Base-by-base conservation (phyloP, 92 coral and sea anemone species). In the Muricea muricata region DNA sequence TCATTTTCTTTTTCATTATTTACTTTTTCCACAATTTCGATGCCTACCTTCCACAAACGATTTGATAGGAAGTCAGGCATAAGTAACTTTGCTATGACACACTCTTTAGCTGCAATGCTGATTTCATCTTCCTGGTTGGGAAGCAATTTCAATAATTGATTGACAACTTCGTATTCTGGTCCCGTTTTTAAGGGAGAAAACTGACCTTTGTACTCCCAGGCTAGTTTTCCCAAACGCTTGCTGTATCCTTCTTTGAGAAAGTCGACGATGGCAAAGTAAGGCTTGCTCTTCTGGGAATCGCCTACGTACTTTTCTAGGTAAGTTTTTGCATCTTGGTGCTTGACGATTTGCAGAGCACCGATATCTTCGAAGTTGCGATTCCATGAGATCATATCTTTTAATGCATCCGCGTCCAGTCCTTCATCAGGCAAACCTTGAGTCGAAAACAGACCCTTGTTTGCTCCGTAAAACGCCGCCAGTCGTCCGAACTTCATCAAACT, bases 401-500 rank as follows among this genome's bases (percentile, higher is more conserved):
- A 7, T 29, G 63, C 68, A 4, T 7, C 34, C 29, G 18, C 0
- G 17, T 4, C 5, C 1, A 7, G 10, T 26, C 15, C 23, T n/a
- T 18, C 8, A 4, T 52, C 60, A 14, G 4, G 60, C 45, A 39
- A 4, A 4, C 45, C 11, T 20, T 52, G 18, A n/a, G 6, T 6
- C 30, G 63, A 4, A 10, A 17, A 55, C 6, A 9, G 1, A 55
- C 23, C 6, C 25, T 24, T 29, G 34, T 61, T 5, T 7, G 14
- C 1, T 7, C 29, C 30, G 37, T 61, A 61, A 29, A 0, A 5
- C 37, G 10, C 29, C 13, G 68, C 68, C 37, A 61, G 37, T 24
- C 33, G 68, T 61, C 68, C 68, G 29, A 61, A 61, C 68, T 61
- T 61, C 68, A 61, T 61, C 15, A 61, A 7, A 29, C 68, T 61